Percentiles rank a stretch among this genome's conserved stretches.
phyloP scores from a whole-genome alignment of 2,113 vertebrate genomes.

The Ahaetulla prasina region DNA sequence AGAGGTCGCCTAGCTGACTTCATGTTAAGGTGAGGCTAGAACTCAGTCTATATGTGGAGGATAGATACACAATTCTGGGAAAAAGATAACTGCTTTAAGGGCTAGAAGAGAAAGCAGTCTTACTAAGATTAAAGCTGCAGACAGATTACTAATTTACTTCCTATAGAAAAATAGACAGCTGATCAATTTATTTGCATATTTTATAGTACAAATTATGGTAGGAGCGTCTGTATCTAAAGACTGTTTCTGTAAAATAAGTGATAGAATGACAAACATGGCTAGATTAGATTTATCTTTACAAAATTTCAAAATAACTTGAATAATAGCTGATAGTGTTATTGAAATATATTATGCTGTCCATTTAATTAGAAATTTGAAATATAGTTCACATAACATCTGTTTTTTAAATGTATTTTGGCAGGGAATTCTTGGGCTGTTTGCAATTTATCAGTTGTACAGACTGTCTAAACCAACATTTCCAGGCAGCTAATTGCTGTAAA shows the following conservation, averaged over 20 bases:
- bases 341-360: neutral
- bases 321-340: neutral
- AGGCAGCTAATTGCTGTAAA: neutral
- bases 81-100: neutral
- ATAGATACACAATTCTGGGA: neutral
- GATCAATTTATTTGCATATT: neutral
- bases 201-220: neutral
- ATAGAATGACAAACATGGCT: neutral
- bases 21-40: neutral
- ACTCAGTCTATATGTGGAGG: neutral
- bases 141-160: neutral
- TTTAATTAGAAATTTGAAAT: neutral
- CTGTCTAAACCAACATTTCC: neutral
- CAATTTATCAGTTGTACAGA: neutral
- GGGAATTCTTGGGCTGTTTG: neutral
- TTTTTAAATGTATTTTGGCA: neutral
- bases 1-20: neutral
- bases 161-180: neutral
- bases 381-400: neutral
- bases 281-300: neutral
- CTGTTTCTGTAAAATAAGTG: neutral
- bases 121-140: neutral
- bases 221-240: neutral
- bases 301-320: neutral
- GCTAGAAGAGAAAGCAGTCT: neutral